Base-by-base conservation (phyloP, 2,888 invertebrate species). In the Timema podura region DNA sequence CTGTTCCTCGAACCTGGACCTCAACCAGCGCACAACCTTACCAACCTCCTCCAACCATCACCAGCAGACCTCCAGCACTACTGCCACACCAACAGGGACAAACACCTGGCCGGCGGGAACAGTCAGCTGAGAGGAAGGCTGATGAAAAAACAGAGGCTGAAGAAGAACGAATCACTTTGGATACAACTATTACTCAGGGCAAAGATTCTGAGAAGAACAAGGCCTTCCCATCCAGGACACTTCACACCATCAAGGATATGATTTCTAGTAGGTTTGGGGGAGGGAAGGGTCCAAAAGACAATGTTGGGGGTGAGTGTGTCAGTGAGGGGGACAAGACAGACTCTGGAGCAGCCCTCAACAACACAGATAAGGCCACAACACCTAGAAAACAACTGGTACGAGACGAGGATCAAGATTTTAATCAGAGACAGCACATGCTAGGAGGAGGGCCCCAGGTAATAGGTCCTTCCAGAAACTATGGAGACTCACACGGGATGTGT, bases 161-260 rank as follows among this genome's bases (percentile, higher is more conserved):
- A 11, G 30, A 48, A 44, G 66, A 66, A 44, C 15, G 51, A 15
- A 66, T 45, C 16, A 66, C 44, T 51, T 16, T 11, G 15, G 59
- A 59, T 15, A 30, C 30, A 30, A 30, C 30, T 30, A 7, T 59
- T 59, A 16, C 44, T 5, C 66, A 66, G 45, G 15, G 44, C 16
- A 69, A 69, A 54, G 86, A 87, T 75, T 83, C 85, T 0, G 85
- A 83, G 0, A 86, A 86, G 79, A 85, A 83, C 69, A 82, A 84
- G 65, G 81, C 82, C 70, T 87, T 90, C n/a, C 87, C 91, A 71
- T 88, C 89, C 64, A 90, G 91, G 81, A 92, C 92, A 0, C 92
- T 92, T 78, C 90, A 92, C 79, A 91, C 92, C 6, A 86, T 92
- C 73, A 92, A 91, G 83, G 92, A 92, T 77, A 90, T 92, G 85